Conservation (phyloP, 2,113 vertebrate genomes). For the Rhombomys opimus region DNA sequence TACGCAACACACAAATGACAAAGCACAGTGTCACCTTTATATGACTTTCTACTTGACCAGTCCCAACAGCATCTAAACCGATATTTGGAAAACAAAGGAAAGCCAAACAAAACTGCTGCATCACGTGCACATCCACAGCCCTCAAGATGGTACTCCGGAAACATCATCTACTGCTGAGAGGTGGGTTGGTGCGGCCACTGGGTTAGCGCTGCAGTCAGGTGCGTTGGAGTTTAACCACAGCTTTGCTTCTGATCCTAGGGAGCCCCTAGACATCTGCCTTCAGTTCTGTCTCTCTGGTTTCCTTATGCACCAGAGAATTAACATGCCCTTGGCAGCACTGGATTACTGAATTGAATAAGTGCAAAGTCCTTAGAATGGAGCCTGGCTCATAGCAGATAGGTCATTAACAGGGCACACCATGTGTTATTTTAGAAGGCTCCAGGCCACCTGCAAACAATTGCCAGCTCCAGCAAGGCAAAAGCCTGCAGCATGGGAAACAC, state of each 20-base stretch:
- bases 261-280: not conserved
- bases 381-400: not conserved
- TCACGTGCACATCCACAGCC: not conserved
- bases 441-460: not conserved
- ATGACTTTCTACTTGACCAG: not conserved
- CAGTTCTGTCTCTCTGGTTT: not conserved
- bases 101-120: not conserved
- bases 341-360: constrained; percentile 34
- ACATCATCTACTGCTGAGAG: not conserved
- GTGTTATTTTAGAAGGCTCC: not conserved
- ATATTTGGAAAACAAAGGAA: not conserved
- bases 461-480: not conserved
- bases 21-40: not conserved
- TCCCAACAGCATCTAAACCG: not conserved
- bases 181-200: not conserved
- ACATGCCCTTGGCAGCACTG: not conserved
- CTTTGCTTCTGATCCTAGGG: not conserved
- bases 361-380: not conserved
- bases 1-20: not conserved
- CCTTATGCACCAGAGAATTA: not conserved
- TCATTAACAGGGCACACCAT: not conserved
- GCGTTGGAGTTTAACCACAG: not conserved
- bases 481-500: not conserved
- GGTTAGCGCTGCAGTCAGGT: not conserved
- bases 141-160: not conserved